Percentiles rank a stretch among this genome's conserved stretches.
Evolutionary conservation across 2,113 vertebrate species (phyloP).

Genomic region (Thoracochromis brauschi): DNA sequence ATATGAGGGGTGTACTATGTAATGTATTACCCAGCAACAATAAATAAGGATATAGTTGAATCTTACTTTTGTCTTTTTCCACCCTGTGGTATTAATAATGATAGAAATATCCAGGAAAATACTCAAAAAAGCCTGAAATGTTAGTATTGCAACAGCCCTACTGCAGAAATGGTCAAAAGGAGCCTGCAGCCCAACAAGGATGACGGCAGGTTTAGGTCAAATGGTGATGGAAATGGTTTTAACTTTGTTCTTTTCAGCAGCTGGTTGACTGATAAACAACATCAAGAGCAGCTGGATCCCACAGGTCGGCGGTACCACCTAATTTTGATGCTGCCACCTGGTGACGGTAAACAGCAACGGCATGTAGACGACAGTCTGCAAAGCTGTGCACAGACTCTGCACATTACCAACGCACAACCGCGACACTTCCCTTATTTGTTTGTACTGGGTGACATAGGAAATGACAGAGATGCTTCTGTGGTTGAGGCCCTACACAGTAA

Average conservation of each 20-base stretch:
- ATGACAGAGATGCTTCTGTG: background rate
- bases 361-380: background rate
- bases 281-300: background rate
- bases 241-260: background rate
- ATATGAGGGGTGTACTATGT: background rate
- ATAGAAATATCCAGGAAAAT: background rate
- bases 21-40: background rate
- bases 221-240: background rate
- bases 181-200: background rate
- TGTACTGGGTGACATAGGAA: background rate
- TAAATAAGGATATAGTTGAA: background rate
- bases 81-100: background rate
- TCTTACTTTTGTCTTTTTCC: background rate
- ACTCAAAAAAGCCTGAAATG: background rate
- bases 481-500: background rate
- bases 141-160: background rate
- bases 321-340: background rate
- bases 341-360: background rate
- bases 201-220: background rate
- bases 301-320: background rate
- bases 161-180: background rate
- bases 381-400: background rate
- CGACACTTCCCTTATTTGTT: background rate
- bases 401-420: background rate
- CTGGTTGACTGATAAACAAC: background rate